These are phyloP conservation scores for Drosophila jambulina DNA, from an alignment of 1,140 invertebrate species.

Conservation along the genomic window DNA sequence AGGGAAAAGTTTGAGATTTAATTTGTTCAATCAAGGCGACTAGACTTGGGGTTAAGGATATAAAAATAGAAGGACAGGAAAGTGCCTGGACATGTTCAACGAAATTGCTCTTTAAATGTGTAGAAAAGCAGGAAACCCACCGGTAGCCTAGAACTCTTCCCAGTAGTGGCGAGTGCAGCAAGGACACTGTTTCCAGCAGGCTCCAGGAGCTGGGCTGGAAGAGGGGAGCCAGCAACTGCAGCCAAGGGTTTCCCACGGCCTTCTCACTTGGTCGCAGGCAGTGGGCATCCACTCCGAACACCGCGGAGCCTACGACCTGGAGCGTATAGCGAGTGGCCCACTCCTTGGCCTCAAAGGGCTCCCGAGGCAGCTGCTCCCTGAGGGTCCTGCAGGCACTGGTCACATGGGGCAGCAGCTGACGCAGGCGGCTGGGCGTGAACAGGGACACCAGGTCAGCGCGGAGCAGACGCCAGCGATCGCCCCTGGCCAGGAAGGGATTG, in stretches of 20 bases:
- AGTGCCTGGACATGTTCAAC: not conserved
- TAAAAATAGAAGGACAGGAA: not conserved
- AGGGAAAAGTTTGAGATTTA: not conserved
- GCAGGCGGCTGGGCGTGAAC: constrained; percentile 59
- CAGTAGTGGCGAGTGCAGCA: constrained; percentile 55
- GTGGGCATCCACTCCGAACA: constrained; percentile 59
- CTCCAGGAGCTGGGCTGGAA: constrained; percentile 59
- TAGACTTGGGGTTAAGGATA: not conserved
- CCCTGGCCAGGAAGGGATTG: constrained; percentile 67
- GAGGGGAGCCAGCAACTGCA: constrained; percentile 37
- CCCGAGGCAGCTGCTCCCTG: not conserved
- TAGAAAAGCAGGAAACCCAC: constrained; percentile 25
- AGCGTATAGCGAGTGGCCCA: constrained; percentile 58
- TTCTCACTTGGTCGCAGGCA: constrained; percentile 8
- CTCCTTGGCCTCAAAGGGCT: constrained; percentile 49
- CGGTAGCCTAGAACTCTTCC: constrained; percentile 39
- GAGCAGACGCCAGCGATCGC: constrained; percentile 46
- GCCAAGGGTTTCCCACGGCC: constrained; percentile 27
- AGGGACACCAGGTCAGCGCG: constrained; percentile 59
- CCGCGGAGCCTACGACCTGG: constrained; percentile 63
- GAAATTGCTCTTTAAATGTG: not conserved
- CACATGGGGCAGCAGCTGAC: constrained; percentile 50
- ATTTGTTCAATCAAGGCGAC: constrained; percentile 1
- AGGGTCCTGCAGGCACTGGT: constrained; percentile 35
- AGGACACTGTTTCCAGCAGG: constrained; percentile 56